These are phyloP conservation scores for Eulithis prunata DNA, from an alignment of 2,888 invertebrate genomes.

Conservation along the genomic window DNA sequence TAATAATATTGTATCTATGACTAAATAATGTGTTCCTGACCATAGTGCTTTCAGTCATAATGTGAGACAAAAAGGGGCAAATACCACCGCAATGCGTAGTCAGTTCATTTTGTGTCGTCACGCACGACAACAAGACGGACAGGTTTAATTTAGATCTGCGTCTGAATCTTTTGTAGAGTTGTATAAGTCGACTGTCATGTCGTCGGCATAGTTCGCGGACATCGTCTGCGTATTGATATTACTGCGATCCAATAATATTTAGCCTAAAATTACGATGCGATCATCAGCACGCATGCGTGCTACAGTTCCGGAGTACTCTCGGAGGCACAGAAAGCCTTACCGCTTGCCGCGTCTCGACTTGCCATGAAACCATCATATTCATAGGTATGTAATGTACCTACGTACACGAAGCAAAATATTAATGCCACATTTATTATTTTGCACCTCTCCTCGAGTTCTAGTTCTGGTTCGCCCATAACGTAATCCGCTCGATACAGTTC, in stretches of 20 bases:
- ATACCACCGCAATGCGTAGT: slow-evolving; percentile 50
- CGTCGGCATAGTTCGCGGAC: slow-evolving; percentile 18
- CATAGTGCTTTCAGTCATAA: neutral
- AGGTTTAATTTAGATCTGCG: slow-evolving; percentile 42
- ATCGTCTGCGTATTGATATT: slow-evolving; percentile 31
- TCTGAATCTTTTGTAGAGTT: slow-evolving; percentile 40
- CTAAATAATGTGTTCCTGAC: neutral
- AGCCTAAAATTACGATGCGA: slow-evolving; percentile 43
- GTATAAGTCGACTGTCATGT: neutral
- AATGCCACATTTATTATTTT: no score
- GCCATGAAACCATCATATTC: neutral
- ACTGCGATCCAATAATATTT: slow-evolving; percentile 40
- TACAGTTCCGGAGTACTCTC: slow-evolving; percentile 23
- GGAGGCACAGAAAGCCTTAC: neutral
- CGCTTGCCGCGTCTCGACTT: no score
- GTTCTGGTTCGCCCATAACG: no score
- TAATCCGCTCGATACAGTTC: no score
- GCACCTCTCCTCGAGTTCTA: no score
- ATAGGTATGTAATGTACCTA: no score
- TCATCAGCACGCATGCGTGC: slow-evolving; percentile 54
- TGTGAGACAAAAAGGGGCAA: slow-evolving; percentile 42
- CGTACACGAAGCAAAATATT: no score
- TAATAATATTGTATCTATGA: no score
- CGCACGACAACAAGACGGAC: slow-evolving; percentile 40
- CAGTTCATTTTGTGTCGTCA: slow-evolving; percentile 48